phyloP scores from a whole-genome alignment of 2,888 invertebrate species.

The Trachelus stipa region DNA sequence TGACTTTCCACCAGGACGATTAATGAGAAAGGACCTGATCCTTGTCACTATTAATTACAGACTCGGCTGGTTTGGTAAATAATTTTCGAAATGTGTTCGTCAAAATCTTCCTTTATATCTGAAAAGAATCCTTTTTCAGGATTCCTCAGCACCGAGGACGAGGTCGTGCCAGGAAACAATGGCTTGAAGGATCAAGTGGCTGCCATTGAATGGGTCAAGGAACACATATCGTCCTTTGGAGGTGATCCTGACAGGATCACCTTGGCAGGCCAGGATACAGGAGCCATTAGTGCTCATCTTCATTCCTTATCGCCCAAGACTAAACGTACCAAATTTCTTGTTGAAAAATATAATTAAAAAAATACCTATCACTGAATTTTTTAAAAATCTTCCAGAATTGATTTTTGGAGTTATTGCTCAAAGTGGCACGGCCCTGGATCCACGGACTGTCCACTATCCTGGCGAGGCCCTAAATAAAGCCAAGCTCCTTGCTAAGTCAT shows the following conservation, averaged over 20 bases:
- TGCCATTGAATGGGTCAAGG: conserved; percentile 50
- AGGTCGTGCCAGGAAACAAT: conserved; percentile 50
- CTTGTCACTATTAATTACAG: conserved; percentile 43
- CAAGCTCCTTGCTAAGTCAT: conserved; percentile 13
- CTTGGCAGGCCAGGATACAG: conserved; percentile 50
- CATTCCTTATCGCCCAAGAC: conserved; percentile 44
- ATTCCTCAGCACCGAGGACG: conserved; percentile 51
- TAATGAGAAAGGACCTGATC: conserved; percentile 40
- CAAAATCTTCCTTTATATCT: neutral
- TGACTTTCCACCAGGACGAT: conserved; percentile 36
- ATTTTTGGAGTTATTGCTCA: conserved; percentile 55
- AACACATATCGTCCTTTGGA: conserved; percentile 50
- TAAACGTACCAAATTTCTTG: conserved; percentile 36
- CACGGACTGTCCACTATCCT: conserved; percentile 30
- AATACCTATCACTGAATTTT: neutral
- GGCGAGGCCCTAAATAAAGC: conserved; percentile 17
- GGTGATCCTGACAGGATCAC: conserved; percentile 53
- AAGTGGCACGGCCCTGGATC: conserved; percentile 39
- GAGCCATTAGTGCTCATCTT: conserved; percentile 35
- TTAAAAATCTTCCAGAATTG: conserved; percentile 34
- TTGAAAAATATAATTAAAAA: neutral
- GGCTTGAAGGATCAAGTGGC: conserved; percentile 52
- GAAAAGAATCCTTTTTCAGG: conserved; percentile 29
- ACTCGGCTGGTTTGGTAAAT: conserved; percentile 44
- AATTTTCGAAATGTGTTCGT: neutral